These are phyloP conservation scores for Pagetopsis macropterus DNA, from an alignment of 2,797 vertebrate genomes.

Conservation along the genomic window DNA sequence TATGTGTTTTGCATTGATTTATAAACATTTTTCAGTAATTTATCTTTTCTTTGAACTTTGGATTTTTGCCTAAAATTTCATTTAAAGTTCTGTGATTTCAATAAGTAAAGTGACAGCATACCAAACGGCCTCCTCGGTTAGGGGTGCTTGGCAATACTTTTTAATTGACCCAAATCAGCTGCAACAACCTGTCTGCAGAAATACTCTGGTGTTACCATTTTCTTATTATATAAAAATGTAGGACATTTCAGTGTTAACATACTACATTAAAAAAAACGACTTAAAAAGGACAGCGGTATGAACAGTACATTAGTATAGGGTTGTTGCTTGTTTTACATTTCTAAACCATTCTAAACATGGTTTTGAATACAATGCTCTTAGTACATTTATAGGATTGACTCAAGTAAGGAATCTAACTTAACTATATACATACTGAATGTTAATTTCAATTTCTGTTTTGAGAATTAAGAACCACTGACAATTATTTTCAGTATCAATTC, in stretches of 20 bases:
- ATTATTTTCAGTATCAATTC: no score
- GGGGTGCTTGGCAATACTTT: background rate
- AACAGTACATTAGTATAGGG: no score
- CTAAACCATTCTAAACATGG: background rate
- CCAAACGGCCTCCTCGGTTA: background rate
- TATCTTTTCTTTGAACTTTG: background rate
- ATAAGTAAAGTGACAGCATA: background rate
- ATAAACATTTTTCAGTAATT: slow-evolving; percentile 13
- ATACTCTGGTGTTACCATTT: no score
- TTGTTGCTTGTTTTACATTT: background rate
- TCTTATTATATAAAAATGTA: no score
- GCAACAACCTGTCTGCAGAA: background rate
- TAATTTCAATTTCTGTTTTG: no score
- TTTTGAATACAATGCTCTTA: background rate
- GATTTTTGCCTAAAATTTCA: background rate
- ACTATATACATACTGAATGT: no score
- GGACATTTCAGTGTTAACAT: background rate
- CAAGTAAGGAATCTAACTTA: background rate
- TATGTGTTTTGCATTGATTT: background rate
- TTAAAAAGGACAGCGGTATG: no score
- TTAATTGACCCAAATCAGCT: background rate
- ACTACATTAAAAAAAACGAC: background rate
- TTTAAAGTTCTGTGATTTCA: slow-evolving; percentile 8
- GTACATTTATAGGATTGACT: background rate
- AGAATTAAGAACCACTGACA: no score